Evolutionary conservation across 2,113 vertebrate genomes (phyloP), one percentile per base, ranked within the genome.

Genomic region (Mugil cephalus): DNA sequence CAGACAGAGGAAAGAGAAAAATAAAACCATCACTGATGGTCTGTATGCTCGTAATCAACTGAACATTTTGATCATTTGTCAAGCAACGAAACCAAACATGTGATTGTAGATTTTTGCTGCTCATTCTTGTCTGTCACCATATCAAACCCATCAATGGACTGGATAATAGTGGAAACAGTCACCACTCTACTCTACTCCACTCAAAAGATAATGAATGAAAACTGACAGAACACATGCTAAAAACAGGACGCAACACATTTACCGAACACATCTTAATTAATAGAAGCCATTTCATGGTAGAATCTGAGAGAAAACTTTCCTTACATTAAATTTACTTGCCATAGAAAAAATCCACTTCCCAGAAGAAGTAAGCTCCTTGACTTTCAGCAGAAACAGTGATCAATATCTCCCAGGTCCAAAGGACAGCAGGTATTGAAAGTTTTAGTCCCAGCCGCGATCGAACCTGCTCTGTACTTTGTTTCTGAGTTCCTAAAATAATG

Each of bases 401-500:
- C 72, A 55, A 74, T 79, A 81, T 64, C 46, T 81, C 78, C 74
- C 64, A 70, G 14, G 40, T 91, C 74, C 71, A 53, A 67, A 10
- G 72, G 0, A 19, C 64, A 69, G 68, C 77, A 79, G 81, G 70
- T 73, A 42, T 53, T 53, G 15, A 70, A 46, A 1, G 60, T 62
- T 76, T 64, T 35, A 78, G 69, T 77, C 69, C 83, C 50, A 19
- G 60, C 18, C 12, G 8, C 15, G 59, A 21, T 47, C 4, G 3
- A 59, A 67, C 14, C 18, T 6, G 9, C 10, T 56, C 50, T 77
- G 36, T 9, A 35, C 47, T 46, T 51, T 42, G 10, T 73, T 55
- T 40, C 2, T 30, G 39, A 46, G 51, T 21, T 73, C 18, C 55
- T 64, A 8, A 67, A 85, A 69, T 59, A 74, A 74, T 75, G 36